phyloP scores from a whole-genome alignment of 2,888 invertebrate genomes.

The Nymphalis urticae region DNA sequence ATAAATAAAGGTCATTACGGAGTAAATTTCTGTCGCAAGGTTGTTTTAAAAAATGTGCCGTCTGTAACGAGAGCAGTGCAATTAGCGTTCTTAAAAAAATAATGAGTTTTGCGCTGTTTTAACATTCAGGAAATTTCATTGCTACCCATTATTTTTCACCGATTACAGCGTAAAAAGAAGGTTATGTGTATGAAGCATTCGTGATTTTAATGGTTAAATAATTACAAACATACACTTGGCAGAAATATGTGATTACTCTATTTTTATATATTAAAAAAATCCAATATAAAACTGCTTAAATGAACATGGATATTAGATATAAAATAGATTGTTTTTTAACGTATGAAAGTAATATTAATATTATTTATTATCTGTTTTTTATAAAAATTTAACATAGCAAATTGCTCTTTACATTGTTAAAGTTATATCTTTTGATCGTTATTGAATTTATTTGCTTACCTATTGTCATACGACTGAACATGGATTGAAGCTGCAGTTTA shows the following conservation, averaged over 20 bases:
- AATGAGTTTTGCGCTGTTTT: slow-evolving; percentile 39
- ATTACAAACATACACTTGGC: neutral
- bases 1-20: slow-evolving; percentile 38
- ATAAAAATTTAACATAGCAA: no score
- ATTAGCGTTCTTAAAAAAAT: slow-evolving; percentile 42
- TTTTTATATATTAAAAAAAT: neutral
- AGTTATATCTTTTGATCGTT: neutral
- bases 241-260: neutral
- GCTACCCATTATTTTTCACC: slow-evolving; percentile 32
- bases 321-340: no score
- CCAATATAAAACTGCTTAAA: no score
- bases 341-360: no score
- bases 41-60: slow-evolving; percentile 39
- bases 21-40: slow-evolving; percentile 34
- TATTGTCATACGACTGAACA: slow-evolving; percentile 22
- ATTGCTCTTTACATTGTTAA: no score
- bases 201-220: slow-evolving; percentile 15
- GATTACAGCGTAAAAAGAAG: slow-evolving; percentile 23
- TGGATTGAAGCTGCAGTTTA: slow-evolving; percentile 36
- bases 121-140: slow-evolving; percentile 37
- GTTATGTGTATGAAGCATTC: slow-evolving; percentile 14
- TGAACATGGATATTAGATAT: no score
- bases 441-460: neutral
- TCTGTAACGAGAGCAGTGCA: slow-evolving; percentile 43
- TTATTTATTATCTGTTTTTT: no score